phyloP scores from a whole-genome alignment of 2,888 invertebrate species.

The Sphinx pinastri region DNA sequence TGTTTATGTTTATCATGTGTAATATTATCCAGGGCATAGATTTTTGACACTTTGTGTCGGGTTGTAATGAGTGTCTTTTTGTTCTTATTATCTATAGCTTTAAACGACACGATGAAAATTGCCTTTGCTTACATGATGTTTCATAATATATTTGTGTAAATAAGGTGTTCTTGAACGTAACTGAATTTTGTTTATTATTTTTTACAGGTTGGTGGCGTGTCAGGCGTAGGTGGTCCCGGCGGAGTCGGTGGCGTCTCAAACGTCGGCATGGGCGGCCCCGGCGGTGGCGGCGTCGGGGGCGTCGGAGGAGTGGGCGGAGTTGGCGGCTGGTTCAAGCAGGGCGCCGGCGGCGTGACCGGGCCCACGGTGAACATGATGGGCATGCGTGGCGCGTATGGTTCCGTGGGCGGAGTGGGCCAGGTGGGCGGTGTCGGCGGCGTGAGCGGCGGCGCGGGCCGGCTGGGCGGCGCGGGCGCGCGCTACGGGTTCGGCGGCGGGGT shows the following conservation, averaged over 20 bases:
- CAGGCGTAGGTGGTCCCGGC: constrained; percentile 30
- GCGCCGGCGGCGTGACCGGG: constrained; percentile 38
- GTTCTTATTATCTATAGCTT: no score
- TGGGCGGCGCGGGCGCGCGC: constrained; percentile 80
- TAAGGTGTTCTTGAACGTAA: background rate
- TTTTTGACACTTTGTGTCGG: no score
- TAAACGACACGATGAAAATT: no score
- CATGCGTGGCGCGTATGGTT: constrained; percentile 48
- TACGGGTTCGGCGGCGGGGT: constrained; percentile 60
- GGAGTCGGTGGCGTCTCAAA: constrained; percentile 46
- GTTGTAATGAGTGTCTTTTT: no score
- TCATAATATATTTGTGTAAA: background rate
- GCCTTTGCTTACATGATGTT: background rate
- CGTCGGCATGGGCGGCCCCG: constrained; percentile 48
- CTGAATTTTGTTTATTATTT: background rate
- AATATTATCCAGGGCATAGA: no score
- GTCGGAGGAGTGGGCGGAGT: constrained; percentile 52
- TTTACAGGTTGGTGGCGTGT: constrained; percentile 44
- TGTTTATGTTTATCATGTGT: no score
- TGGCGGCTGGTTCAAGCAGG: constrained; percentile 36
- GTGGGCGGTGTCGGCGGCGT: constrained; percentile 46
- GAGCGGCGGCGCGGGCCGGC: constrained; percentile 66
- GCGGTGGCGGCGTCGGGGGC: constrained; percentile 42
- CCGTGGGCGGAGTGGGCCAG: constrained; percentile 43
- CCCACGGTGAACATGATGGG: constrained; percentile 45